phyloP scores from a whole-genome alignment of 2,888 invertebrate genomes.

The Ctenicera cuprea region DNA sequence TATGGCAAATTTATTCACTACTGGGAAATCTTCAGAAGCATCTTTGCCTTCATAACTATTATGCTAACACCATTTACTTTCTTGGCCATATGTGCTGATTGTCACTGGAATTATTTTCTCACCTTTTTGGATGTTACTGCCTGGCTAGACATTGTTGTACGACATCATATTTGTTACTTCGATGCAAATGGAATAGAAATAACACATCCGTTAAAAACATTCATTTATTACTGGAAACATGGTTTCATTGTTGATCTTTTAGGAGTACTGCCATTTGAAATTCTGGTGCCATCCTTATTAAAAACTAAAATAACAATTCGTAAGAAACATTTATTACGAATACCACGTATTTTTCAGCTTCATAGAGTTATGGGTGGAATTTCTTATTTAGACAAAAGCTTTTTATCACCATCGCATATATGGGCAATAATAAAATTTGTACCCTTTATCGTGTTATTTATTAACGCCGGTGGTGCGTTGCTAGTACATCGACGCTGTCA shows the following conservation, averaged over 20 bases:
- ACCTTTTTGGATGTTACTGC: conserved; percentile 55
- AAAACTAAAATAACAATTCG: background rate
- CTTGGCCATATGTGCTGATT: conserved; percentile 28
- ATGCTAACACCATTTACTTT: conserved; percentile 51
- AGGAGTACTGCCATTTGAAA: conserved; percentile 57
- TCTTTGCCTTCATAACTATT: conserved; percentile 50
- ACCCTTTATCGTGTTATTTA: conserved; percentile 40
- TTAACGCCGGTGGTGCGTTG: conserved; percentile 40
- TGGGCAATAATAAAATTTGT: conserved; percentile 42
- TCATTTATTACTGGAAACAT: conserved; percentile 59
- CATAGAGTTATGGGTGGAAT: conserved; percentile 50
- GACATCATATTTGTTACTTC: conserved; percentile 60
- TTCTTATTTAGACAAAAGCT: background rate
- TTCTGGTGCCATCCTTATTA: conserved; percentile 6
- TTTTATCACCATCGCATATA: background rate
- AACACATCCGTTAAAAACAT: conserved; percentile 59
- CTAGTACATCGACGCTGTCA: conserved; percentile 41
- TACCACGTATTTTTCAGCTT: conserved; percentile 54
- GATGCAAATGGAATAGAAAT: conserved; percentile 58
- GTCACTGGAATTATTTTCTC: conserved; percentile 45
- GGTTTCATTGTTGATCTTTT: conserved; percentile 59
- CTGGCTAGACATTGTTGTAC: conserved; percentile 58
- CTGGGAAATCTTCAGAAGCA: conserved; percentile 57
- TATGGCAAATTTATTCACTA: conserved; percentile 56
- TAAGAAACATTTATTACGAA: conserved; percentile 33